Evolutionary conservation across 2,888 invertebrate genomes (phyloP).

Genomic region (Hypomecis atomaria): DNA sequence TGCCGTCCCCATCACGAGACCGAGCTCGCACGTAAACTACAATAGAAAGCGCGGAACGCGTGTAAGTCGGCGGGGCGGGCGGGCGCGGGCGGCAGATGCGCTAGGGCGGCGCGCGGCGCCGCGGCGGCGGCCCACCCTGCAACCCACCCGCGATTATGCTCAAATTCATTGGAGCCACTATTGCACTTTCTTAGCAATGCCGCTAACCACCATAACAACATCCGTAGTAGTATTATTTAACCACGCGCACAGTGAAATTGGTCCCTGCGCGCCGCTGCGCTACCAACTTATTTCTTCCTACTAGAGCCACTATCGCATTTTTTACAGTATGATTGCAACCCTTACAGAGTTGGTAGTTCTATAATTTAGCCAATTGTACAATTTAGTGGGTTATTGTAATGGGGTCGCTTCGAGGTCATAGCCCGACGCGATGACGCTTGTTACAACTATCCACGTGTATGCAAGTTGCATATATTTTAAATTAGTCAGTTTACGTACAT

Average conservation of each 20-base stretch:
- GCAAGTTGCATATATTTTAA: too few species aligned
- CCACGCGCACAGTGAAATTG: not conserved
- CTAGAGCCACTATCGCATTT: not conserved
- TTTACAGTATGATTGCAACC: not conserved
- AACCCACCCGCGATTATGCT: not conserved
- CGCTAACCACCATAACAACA: too few species aligned
- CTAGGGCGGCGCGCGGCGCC: conserved; percentile 5
- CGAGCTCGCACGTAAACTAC: conserved; percentile 5
- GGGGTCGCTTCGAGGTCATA: conserved; percentile 4
- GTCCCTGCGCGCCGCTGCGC: not conserved
- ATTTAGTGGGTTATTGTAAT: not conserved
- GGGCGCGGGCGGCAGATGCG: conserved; percentile 1
- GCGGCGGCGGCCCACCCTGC: conserved; percentile 6
- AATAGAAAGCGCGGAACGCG: conserved; percentile 1
- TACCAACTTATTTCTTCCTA: too few species aligned
- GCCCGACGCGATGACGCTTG: not conserved
- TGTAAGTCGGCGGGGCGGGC: conserved; percentile 3
- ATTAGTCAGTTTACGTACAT: too few species aligned
- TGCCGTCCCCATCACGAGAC: conserved; percentile 7
- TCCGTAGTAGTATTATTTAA: not conserved
- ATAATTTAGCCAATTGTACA: not conserved
- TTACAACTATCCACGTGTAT: not conserved
- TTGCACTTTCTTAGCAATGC: not conserved
- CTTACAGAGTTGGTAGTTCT: not conserved
- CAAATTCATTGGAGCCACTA: not conserved